Percentiles rank a stretch among this genome's conserved stretches.
Evolutionary conservation across 2,888 invertebrate species (phyloP).

Genomic region (Orthonychiurus folsomi): DNA sequence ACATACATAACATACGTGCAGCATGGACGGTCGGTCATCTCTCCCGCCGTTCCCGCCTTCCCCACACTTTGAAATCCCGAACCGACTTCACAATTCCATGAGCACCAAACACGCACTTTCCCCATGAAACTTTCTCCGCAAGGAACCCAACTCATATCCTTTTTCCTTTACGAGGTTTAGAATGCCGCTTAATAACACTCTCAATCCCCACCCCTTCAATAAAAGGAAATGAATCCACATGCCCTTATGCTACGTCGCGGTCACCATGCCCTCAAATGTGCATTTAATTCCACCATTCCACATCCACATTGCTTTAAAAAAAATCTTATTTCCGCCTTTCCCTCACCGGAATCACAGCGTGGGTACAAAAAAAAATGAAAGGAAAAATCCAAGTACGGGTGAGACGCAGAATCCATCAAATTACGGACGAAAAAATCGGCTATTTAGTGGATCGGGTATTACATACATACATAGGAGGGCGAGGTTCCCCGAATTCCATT

Average conservation of each 20-base stretch:
- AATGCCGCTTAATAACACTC: background rate
- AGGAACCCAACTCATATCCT: background rate
- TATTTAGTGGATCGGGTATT: too few relatives aligned
- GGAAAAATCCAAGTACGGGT: too few relatives aligned
- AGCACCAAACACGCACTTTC: background rate
- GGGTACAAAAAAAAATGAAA: too few relatives aligned
- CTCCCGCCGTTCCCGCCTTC: background rate
- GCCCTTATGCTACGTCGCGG: background rate
- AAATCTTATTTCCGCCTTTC: background rate
- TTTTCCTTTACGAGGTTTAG: background rate
- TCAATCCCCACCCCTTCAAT: background rate
- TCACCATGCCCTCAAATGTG: background rate
- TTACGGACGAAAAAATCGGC: too few relatives aligned
- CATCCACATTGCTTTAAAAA: background rate
- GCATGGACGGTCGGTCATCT: too few relatives aligned
- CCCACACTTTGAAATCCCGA: conserved; percentile 1
- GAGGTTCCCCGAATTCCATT: too few relatives aligned
- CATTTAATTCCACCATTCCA: background rate
- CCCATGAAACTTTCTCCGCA: background rate
- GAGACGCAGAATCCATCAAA: too few relatives aligned
- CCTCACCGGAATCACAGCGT: too few relatives aligned
- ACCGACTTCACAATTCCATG: background rate
- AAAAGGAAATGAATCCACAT: background rate
- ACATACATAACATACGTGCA: too few relatives aligned
- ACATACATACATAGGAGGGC: too few relatives aligned